Evolutionary conservation across 2,888 invertebrate genomes (phyloP), one percentile per base, ranked within the genome.

Genomic region (Sesia apiformis): DNA sequence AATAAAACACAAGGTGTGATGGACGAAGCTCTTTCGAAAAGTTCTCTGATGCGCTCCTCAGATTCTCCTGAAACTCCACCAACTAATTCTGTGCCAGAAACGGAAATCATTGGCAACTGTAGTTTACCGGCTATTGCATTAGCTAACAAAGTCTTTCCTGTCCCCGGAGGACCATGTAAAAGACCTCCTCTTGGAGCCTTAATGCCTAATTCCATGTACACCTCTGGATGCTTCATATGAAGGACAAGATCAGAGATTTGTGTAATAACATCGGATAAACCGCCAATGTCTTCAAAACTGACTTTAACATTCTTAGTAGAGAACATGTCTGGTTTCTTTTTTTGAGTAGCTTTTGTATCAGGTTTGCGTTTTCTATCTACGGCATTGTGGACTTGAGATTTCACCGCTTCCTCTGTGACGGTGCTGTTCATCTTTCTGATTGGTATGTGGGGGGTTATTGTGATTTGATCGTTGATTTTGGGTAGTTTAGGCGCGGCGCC

Each of bases 51-150:
- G 63, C 97, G 92, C 72, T 97, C 95, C 81, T 99, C 99, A 0
- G 97, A 97, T 80, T 98, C 98, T 0, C 99, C 99, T 0, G 98
- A 97, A 57, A 99, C 93, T 2, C 98, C 98, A 6, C 96, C 96
- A 3, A 99, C 95, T 57, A 99, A 82, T 81, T 98, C 98, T 0
- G 98, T 96, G 1, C 97, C 97, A 5, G 96, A 94, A 5, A 98
- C 93, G 81, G 96, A 95, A 53, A 99, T 84, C 55, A 98, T 82
- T 0, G 97, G 96, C 50, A 98, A 81, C 61, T 93, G 91, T 49
- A 98, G 81, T 89, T 98, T 96, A 53, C 96, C 96, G 39, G 96
- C 95, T 66, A 96, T 94, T 3, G 96, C 95, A 73, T 94, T 91
- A 0, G 96, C 96, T 57, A 96, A 71, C 55, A 96, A 86, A 3